Evolutionary conservation across 2,888 invertebrate genomes (phyloP), one percentile per base, ranked within the genome.

Genomic region (Polydrusus pterygomalis): DNA sequence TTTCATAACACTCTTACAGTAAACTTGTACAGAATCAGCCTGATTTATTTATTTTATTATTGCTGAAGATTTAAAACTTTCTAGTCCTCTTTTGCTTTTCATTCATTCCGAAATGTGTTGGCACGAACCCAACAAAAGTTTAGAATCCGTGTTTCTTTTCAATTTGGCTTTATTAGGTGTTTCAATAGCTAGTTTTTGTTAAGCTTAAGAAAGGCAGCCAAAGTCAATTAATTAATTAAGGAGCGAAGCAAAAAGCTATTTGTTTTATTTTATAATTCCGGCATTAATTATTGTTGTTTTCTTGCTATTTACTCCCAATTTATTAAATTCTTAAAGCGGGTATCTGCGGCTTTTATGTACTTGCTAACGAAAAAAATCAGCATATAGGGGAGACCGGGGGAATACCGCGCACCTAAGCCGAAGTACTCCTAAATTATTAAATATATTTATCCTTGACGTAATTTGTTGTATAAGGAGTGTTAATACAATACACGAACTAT

Each of bases 61-160:
- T n/a, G 11, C 30, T 5, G n/a, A 51, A 10, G 11, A 30, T 30
- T 25, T 30, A 20, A 9, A 30, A 54, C 30, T 54, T 54, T n/a
- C 25, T 54, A 47, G 18, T 20, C 54, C 13, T n/a, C n/a, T 25
- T 30, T 54, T 30, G 20, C 54, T 25, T 54, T 47, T 30, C 47
- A 25, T 65, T 65, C 18, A 30, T 65, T 9, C 30, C 25, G 11
- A 25, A 65, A 30, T 30, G 65, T 30, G 47, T 11, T 65, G 47
- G 65, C 64, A 49, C 43, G 20, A 13, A 47, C 65, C 65, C 65
- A 65, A 49, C 17, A 49, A 65, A 65, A 45, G 17, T 65, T 47
- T 45, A 5, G 25, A 45, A 54, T 20, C 25, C 25, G 5, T 30
- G 54, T 54, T 54, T 51, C 51, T 51, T 51, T 54, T 20, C 30